Evolutionary conservation across 2,113 vertebrate genomes (phyloP).

Genomic region (Lepus americanus): DNA sequence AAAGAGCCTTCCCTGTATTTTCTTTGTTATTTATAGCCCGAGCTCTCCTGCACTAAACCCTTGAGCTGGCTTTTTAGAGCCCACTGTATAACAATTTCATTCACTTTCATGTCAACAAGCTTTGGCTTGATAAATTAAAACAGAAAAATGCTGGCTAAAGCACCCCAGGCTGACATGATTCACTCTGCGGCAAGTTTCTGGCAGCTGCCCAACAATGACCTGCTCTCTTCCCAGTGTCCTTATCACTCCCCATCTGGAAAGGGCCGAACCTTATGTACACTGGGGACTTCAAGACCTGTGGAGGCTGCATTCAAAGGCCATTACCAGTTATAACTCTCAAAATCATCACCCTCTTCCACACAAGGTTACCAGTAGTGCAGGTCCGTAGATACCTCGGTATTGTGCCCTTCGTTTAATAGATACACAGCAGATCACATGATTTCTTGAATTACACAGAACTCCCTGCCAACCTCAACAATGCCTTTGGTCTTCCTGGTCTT

Average conservation of each 20-base stretch:
- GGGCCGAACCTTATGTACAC: slow-evolving; percentile 75
- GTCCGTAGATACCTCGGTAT: slow-evolving; percentile 67
- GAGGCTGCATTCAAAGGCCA: slow-evolving; percentile 82
- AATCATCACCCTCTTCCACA: slow-evolving; percentile 79
- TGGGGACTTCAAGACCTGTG: slow-evolving; percentile 77
- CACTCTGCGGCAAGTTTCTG: slow-evolving; percentile 85
- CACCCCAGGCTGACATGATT: slow-evolving; percentile 64
- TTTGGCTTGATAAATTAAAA: slow-evolving; percentile 88
- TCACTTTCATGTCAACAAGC: slow-evolving; percentile 86
- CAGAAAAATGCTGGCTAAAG: slow-evolving; percentile 84
- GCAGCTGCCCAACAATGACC: slow-evolving; percentile 83
- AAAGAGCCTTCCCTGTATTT: slow-evolving; percentile 65
- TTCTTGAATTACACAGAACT: slow-evolving; percentile 55
- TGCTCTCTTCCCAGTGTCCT: slow-evolving; percentile 76
- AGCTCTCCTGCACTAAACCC: slow-evolving; percentile 77
- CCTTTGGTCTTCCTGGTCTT: background rate
- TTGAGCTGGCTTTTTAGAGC: slow-evolving; percentile 83
- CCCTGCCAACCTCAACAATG: background rate
- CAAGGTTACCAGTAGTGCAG: slow-evolving; percentile 81
- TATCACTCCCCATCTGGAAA: slow-evolving; percentile 84
- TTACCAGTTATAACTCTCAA: slow-evolving; percentile 86
- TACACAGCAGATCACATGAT: slow-evolving; percentile 40
- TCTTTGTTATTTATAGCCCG: slow-evolving; percentile 82
- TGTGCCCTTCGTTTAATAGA: slow-evolving; percentile 82
- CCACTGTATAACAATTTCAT: slow-evolving; percentile 82